Evolutionary conservation across 2,113 vertebrate genomes (phyloP).

Genomic region (Gambusia holbrooki): DNA sequence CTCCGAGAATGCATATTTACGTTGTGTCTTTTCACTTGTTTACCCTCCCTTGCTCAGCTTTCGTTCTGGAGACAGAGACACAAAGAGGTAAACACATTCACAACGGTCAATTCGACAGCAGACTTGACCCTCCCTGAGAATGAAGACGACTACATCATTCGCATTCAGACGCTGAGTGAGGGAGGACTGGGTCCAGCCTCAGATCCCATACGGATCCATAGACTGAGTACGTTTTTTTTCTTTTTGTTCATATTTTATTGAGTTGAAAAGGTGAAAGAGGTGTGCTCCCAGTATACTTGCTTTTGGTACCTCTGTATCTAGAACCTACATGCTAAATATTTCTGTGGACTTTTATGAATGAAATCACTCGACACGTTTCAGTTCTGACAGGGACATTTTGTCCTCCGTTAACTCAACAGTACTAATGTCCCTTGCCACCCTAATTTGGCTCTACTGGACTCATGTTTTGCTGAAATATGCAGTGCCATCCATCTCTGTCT

Average conservation of each 20-base stretch:
- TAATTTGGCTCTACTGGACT: constrained; percentile 15
- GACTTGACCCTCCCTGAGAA: constrained; percentile 85
- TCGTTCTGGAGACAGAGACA: constrained; percentile 88
- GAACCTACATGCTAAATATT: constrained; percentile 5
- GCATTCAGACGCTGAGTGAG: constrained; percentile 86
- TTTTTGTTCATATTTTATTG: background rate
- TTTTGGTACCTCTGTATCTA: constrained; percentile 9
- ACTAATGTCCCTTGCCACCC: constrained; percentile 47
- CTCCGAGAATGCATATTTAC: constrained; percentile 24
- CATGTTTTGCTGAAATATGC: constrained; percentile 67
- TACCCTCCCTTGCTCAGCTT: constrained; percentile 77
- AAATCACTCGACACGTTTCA: constrained; percentile 65
- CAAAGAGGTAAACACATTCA: constrained; percentile 78
- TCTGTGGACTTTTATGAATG: constrained; percentile 44
- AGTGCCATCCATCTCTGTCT: constrained; percentile 68
- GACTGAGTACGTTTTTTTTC: constrained; percentile 78
- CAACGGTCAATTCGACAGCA: constrained; percentile 82
- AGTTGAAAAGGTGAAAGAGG: background rate
- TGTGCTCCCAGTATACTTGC: background rate
- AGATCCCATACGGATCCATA: constrained; percentile 89
- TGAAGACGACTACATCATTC: constrained; percentile 88
- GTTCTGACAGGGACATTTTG: constrained; percentile 58
- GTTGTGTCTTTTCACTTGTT: constrained; percentile 1
- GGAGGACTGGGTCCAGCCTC: constrained; percentile 90
- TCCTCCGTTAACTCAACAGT: constrained; percentile 60